Evolutionary conservation across 2,113 vertebrate species (phyloP).

Genomic region (Prolemur simus): DNA sequence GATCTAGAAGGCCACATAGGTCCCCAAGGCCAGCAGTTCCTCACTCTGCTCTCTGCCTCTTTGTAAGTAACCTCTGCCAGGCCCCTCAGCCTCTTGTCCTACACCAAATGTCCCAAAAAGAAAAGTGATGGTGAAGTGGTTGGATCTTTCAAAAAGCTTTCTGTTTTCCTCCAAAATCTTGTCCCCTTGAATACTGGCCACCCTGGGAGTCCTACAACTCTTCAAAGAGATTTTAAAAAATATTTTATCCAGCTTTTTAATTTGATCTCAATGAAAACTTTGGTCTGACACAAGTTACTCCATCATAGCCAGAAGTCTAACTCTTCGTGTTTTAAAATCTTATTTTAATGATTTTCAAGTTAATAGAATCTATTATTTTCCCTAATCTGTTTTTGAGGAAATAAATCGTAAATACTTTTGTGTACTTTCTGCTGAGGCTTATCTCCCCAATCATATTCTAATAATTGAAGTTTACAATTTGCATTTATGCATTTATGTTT

Average conservation of each 20-base stretch:
- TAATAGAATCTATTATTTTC: not conserved
- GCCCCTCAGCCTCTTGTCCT: not conserved
- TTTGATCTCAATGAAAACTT: not conserved
- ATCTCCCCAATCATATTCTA: not conserved
- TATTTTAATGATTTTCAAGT: not conserved
- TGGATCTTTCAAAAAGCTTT: not conserved
- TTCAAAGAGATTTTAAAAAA: not conserved
- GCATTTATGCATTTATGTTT: not conserved
- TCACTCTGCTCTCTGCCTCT: not conserved
- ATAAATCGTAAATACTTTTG: not conserved
- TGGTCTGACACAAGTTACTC: not conserved
- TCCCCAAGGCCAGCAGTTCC: too few species aligned
- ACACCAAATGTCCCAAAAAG: not conserved
- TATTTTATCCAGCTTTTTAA: not conserved
- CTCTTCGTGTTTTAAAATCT: not conserved
- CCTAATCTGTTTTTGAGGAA: not conserved
- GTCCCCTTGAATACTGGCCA: not conserved
- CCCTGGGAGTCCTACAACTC: not conserved
- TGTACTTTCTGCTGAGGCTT: not conserved
- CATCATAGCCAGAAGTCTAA: not conserved
- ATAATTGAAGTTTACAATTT: not conserved
- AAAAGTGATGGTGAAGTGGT: not conserved
- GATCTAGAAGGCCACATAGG: too few species aligned
- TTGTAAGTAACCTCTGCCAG: not conserved
- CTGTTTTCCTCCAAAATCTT: not conserved